phyloP scores from a whole-genome alignment of 2,888 invertebrate genomes.

The Spodoptera exigua region DNA sequence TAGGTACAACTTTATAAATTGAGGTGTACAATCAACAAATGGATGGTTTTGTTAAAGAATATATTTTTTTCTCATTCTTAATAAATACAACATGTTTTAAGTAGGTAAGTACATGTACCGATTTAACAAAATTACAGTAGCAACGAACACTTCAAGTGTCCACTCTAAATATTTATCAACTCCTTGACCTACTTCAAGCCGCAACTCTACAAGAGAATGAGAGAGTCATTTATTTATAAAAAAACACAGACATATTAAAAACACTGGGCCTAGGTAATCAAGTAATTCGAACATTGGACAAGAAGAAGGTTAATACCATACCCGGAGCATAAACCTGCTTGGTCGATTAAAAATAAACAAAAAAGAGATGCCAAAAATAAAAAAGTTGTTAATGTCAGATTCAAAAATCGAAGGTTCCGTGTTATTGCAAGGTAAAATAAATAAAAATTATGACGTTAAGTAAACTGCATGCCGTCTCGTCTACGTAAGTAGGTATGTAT shows the following conservation, averaged over 20 bases:
- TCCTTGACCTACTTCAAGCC: slow-evolving; percentile 48
- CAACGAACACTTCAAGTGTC: background rate
- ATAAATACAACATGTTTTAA: slow-evolving; percentile 14
- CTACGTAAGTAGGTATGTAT: no score
- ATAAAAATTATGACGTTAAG: no score
- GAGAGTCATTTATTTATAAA: background rate
- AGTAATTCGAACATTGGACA: slow-evolving; percentile 25
- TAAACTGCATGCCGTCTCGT: no score
- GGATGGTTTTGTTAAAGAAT: no score
- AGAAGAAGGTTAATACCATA: slow-evolving; percentile 37
- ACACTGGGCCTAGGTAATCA: slow-evolving; percentile 15
- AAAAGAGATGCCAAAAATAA: slow-evolving; percentile 6
- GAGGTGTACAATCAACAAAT: no score
- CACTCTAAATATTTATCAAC: slow-evolving; percentile 31
- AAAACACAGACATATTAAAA: slow-evolving; percentile 7
- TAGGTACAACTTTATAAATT: no score
- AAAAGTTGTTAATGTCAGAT: background rate
- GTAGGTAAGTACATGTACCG: no score
- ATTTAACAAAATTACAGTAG: slow-evolving; percentile 8
- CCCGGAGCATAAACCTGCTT: slow-evolving; percentile 5
- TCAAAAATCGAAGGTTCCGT: no score
- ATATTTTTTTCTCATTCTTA: no score
- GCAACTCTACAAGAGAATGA: slow-evolving; percentile 16
- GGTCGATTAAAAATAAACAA: background rate
- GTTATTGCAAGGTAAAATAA: no score